Conservation (phyloP, 2,113 vertebrate species). For the Tapirus terrestris region DNA sequence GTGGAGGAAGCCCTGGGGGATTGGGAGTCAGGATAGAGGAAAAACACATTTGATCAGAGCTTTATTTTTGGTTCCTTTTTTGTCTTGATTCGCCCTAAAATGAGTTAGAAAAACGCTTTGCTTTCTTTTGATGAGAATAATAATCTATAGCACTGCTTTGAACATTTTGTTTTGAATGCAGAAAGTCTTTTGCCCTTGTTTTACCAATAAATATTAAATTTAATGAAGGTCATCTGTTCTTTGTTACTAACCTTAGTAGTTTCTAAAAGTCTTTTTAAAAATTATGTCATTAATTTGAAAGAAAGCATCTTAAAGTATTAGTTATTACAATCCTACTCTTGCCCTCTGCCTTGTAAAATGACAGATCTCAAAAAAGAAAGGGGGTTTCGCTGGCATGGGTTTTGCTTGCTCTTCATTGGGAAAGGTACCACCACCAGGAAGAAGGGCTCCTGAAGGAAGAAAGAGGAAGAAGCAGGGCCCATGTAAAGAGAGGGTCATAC, state of each 20-base stretch:
- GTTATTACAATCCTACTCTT: background rate
- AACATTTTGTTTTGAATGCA: conserved; percentile 27
- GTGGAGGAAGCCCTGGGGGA: background rate
- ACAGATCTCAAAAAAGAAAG: background rate
- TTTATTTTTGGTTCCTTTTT: background rate
- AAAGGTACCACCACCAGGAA: background rate
- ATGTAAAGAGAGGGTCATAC: background rate
- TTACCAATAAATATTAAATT: conserved; percentile 16
- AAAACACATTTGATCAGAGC: background rate
- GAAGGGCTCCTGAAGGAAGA: background rate
- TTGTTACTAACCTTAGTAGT: background rate
- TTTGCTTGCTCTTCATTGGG: background rate
- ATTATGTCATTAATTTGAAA: background rate
- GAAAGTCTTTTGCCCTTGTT: background rate
- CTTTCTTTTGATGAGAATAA: conserved; percentile 35
- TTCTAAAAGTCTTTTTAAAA: conserved; percentile 24
- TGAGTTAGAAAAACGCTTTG: background rate
- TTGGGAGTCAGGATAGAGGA: background rate
- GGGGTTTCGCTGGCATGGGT: background rate
- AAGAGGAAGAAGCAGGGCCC: background rate
- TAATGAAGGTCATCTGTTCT: background rate
- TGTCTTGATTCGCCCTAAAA: background rate
- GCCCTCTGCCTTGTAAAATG: background rate
- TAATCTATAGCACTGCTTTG: background rate
- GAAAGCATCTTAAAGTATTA: background rate